Evolutionary conservation across 2,797 vertebrate genomes (phyloP).

Genomic region (Alfaro cultratus): DNA sequence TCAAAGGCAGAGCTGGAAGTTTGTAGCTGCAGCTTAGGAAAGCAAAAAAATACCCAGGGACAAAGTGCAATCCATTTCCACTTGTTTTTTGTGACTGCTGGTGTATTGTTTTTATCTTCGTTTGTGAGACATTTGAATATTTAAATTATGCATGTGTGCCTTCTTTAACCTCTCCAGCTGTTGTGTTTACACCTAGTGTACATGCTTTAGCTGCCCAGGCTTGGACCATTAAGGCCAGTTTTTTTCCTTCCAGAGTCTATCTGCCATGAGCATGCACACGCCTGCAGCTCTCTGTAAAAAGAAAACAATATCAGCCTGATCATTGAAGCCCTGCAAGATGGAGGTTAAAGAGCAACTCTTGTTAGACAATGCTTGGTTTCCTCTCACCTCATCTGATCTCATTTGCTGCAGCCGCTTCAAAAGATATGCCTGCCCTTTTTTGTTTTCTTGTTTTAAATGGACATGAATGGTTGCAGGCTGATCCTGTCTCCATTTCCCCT

Average conservation of each 20-base stretch:
- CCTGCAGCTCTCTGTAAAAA: slow-evolving; percentile 18
- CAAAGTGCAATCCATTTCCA: slow-evolving; percentile 78
- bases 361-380: slow-evolving; percentile 2
- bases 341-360: slow-evolving; percentile 4
- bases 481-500: slow-evolving; percentile 13
- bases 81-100: slow-evolving; percentile 25
- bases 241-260: slow-evolving; percentile 35
- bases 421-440: slow-evolving; percentile 14
- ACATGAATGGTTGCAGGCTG: slow-evolving; percentile 32
- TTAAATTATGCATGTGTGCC: slow-evolving; percentile 33
- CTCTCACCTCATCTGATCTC: slow-evolving; percentile 32
- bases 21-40: slow-evolving; percentile 60
- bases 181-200: slow-evolving; percentile 24
- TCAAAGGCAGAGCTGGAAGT: slow-evolving; percentile 30
- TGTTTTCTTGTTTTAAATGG: slow-evolving; percentile 23
- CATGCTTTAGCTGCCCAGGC: slow-evolving; percentile 21
- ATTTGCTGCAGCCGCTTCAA: slow-evolving; percentile 27
- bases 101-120: slow-evolving; percentile 34
- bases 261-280: neutral
- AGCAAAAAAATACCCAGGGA: slow-evolving; percentile 63
- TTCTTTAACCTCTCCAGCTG: slow-evolving; percentile 30
- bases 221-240: slow-evolving; percentile 27
- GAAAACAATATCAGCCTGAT: neutral
- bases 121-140: slow-evolving; percentile 29
- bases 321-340: neutral